Conservation (phyloP, 2,797 vertebrate genomes). For the Natrix natrix region DNA sequence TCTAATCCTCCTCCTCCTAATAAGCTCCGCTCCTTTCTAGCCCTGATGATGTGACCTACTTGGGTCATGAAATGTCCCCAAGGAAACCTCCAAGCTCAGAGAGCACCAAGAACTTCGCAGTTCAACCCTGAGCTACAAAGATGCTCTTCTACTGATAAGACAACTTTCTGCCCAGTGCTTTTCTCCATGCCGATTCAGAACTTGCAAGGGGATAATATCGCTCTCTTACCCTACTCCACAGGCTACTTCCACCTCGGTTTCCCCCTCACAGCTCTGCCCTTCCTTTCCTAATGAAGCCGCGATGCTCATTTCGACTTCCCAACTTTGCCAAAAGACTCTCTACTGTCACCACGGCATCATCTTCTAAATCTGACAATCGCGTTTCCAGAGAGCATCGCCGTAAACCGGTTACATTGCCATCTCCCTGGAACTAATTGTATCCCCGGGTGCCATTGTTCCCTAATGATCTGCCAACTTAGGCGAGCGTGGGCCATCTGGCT, state of each 20-base stretch:
- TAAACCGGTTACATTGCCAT: constrained; percentile 26
- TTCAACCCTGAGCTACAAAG: no score
- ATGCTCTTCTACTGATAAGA: not conserved
- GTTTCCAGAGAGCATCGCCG: not conserved
- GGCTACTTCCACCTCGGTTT: not conserved
- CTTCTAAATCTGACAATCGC: not conserved
- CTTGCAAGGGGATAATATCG: not conserved
- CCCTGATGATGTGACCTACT: no score
- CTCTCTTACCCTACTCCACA: not conserved
- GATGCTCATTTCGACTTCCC: not conserved
- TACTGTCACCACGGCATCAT: not conserved
- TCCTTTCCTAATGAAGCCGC: no score
- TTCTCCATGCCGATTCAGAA: not conserved
- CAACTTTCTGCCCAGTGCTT: not conserved
- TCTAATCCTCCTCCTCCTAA: no score
- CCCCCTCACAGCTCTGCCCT: no score
- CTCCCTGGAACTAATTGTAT: constrained; percentile 38
- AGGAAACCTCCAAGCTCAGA: no score
- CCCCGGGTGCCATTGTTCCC: constrained; percentile 38
- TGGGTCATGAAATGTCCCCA: no score
- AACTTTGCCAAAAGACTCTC: not conserved
- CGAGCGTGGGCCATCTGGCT: constrained; percentile 55
- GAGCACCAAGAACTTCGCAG: no score
- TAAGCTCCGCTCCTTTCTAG: no score
- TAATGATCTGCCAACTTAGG: constrained; percentile 61